Conservation (phyloP, 1,140 invertebrate genomes). For the Epicauta chinensis region DNA sequence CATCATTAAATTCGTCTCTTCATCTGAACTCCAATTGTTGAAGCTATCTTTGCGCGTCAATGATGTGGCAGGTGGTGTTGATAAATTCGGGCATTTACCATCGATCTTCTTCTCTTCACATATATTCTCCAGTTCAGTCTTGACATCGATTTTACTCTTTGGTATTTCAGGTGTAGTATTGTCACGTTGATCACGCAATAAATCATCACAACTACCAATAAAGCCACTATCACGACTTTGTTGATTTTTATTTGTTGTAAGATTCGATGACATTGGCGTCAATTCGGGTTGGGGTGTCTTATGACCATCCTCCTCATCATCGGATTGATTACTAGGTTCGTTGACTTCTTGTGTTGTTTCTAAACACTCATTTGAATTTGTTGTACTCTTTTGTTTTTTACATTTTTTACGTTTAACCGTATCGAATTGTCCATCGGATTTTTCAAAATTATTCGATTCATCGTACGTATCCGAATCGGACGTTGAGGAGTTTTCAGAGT, state of each 20-base stretch:
- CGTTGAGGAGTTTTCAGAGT: conserved; percentile 63
- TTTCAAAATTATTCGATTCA: conserved; percentile 58
- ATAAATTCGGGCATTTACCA: conserved; percentile 33
- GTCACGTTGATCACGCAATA: conserved; percentile 58
- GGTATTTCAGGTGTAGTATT: conserved; percentile 28
- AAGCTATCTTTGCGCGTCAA: conserved; percentile 80
- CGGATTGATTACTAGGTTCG: conserved; percentile 38
- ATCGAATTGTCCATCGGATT: conserved; percentile 67
- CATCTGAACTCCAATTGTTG: conserved; percentile 89
- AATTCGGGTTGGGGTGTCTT: conserved; percentile 58
- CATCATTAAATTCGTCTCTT: conserved; percentile 93
- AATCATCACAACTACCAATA: conserved; percentile 79
- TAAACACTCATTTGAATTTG: conserved; percentile 45
- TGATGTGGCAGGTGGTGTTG: conserved; percentile 46
- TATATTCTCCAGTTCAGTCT: conserved; percentile 52
- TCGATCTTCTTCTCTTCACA: conserved; percentile 40
- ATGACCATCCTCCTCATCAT: conserved; percentile 50
- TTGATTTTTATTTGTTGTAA: conserved; percentile 57
- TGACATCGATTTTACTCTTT: conserved; percentile 46
- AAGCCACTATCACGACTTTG: conserved; percentile 82
- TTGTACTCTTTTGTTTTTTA: conserved; percentile 50
- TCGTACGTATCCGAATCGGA: conserved; percentile 73
- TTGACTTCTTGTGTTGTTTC: conserved; percentile 46
- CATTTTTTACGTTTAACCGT: conserved; percentile 78
- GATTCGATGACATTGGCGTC: conserved; percentile 46